Percentiles rank a stretch among this genome's conserved stretches.
Evolutionary conservation across 2,888 invertebrate species (phyloP).

Genomic region (Caenorhabditis sp.): DNA sequence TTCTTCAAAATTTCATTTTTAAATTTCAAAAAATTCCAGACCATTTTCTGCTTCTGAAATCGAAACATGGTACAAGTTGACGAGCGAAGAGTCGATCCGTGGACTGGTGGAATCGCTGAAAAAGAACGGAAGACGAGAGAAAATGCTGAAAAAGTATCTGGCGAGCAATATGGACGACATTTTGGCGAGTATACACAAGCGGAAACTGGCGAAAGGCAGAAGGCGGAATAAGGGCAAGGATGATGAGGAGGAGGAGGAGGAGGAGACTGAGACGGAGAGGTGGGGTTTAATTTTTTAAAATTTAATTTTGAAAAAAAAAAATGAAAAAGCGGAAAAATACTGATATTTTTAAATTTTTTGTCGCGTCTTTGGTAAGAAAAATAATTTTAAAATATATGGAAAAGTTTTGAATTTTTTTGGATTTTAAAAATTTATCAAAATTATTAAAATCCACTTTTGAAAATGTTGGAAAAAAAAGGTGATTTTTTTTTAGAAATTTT

Average conservation of each 20-base stretch:
- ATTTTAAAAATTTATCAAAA: neutral
- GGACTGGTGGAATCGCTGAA: conserved; percentile 7
- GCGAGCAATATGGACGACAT: conserved; percentile 35
- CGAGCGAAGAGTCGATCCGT: conserved; percentile 21
- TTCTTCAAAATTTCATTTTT: neutral
- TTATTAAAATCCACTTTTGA: too few species aligned
- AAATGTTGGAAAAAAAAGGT: too few species aligned
- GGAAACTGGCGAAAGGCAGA: neutral
- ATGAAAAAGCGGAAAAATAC: too few species aligned
- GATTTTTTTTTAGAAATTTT: conserved; percentile 1
- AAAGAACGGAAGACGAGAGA: conserved; percentile 47
- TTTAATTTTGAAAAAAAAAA: neutral
- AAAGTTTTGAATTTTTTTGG: neutral
- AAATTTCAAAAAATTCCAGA: conserved; percentile 22
- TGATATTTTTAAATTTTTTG: too few species aligned
- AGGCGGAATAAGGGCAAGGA: conserved; percentile 34
- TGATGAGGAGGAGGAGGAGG: conserved; percentile 31
- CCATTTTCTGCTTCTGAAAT: conserved; percentile 4
- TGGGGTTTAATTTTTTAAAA: neutral
- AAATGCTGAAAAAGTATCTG: conserved; percentile 37
- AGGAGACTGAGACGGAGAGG: conserved; percentile 8
- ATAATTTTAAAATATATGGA: too few species aligned
- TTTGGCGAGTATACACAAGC: conserved; percentile 29
- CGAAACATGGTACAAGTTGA: conserved; percentile 35
- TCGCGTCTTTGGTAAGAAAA: too few species aligned